Evolutionary conservation across 1,140 invertebrate genomes (phyloP), one percentile per base, ranked within the genome.

Genomic region (Bombus sibiricus): DNA sequence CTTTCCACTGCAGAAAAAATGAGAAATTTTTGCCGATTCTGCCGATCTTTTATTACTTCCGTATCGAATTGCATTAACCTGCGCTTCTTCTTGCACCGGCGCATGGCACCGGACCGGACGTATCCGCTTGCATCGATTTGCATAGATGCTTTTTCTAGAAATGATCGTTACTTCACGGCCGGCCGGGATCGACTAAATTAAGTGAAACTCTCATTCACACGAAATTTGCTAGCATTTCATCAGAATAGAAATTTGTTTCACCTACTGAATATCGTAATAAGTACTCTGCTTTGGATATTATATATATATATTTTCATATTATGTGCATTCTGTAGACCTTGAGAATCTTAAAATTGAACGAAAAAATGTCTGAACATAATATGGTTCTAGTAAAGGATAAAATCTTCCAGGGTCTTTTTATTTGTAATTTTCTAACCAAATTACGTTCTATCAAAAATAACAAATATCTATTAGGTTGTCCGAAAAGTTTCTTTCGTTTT

Each of bases 121-220:
- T 25, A 47, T 47, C 41, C 39, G 71, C 32, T 28, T 64, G 39
- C 28, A 47, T 82, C 71, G 25, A 74, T 82, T 71, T 71, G 43
- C 79, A 69, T 69, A 72, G 15, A 39, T 57, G 9, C 1, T 77
- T 59, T 71, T 72, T 41, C n/a, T 22, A 2, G 2, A 12, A 59
- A 22, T 12, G 6, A 59, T 72, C 9, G 41, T 66, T 59, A 8
- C 34, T 39, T 28, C 43, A 22, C n/a, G 22, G 9, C n/a, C 53
- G 37, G 3, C 25, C 22, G 3, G 15, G 22, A 10, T 32, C 28
- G 1, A 6, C 9, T 41, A 34, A 64, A 66, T 43, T 34, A 22
- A 47, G 13, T 28, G 39, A 68, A 68, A 39, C 28, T 71, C 28
- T 18, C 25, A 6, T 25, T 74, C 72, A 34, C n/a, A 6, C 41